These are phyloP conservation scores for Rotaria macrura DNA, from an alignment of 2,888 invertebrate species.

Conservation along the genomic window DNA sequence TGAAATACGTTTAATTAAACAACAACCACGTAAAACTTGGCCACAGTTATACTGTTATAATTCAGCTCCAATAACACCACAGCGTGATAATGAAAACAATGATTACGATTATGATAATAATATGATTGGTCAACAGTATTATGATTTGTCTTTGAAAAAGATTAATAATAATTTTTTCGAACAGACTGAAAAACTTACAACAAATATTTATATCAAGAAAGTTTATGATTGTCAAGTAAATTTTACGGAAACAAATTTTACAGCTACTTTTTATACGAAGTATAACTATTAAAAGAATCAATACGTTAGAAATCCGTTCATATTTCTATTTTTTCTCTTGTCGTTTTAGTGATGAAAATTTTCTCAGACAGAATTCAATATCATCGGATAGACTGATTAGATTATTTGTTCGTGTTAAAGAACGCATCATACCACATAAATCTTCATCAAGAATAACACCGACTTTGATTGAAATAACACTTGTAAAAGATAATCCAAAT, in stretches of 20 bases:
- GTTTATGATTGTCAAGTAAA: background rate
- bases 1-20: background rate
- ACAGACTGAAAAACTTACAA: background rate
- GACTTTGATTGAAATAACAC: background rate
- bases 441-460: background rate
- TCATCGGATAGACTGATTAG: background rate
- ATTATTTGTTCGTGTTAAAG: conserved; percentile 12
- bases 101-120: background rate
- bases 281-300: background rate
- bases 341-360: background rate
- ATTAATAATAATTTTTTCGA: background rate
- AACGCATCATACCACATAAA: background rate
- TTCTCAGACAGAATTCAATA: background rate
- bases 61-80: background rate
- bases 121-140: background rate
- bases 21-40: background rate
- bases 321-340: background rate
- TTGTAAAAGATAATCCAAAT: background rate
- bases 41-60: background rate
- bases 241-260: background rate
- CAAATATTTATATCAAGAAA: background rate
- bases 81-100: background rate
- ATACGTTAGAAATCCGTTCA: background rate
- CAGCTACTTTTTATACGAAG: background rate
- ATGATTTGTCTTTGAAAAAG: background rate